Evolutionary conservation across 1,140 invertebrate genomes (phyloP), one percentile per base, ranked within the genome.

Genomic region (Hyphantria cunea): DNA sequence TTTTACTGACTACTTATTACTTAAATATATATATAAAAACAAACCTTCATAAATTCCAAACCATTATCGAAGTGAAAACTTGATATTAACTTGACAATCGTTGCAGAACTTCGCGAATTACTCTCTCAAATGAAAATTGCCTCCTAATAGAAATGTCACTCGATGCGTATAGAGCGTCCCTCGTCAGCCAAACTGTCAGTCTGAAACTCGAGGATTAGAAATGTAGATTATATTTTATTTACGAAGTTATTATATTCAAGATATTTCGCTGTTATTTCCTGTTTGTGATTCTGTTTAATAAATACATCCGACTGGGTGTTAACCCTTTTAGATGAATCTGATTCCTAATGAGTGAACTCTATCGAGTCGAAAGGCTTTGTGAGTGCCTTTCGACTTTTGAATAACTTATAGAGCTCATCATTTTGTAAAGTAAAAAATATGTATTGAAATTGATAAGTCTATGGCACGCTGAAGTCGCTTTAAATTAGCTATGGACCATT

Each of bases 171-270:
- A 48, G 14, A 33, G 54, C 6, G 14, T 44, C 55, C 55, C 55
- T 58, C 55, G 55, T 58, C 55, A 58, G 41, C 11, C 15, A 15
- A 49, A 58, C 55, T 58, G 55, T 58, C 55, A 58, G 13, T 58
- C 48, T 25, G 14, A 58, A 58, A 58, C 55, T 58, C 15, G 6
- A 37, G 33, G 32, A 49, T 58, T 49, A 58, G 33, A 58, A 58
- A 58, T 58, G 55, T 39, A 49, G 55, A 58, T 58, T 58, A 39
- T 58, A 49, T 58, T 58, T 58, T 39, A 47, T 49, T 48, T 58
- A 10, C 10, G 6, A 49, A 58, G 15, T 31, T 58, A 39, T 31
- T 49, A 13, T 58, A 33, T 58, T 14, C 12, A 39, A 53, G 51
- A 42, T 39, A 44, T 45, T 58, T 39, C 13, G 3, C n/a, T 58